Evolutionary conservation across 2,888 invertebrate genomes (phyloP), one percentile per base, ranked within the genome.

Genomic region (Crossocerus cetratus): DNA sequence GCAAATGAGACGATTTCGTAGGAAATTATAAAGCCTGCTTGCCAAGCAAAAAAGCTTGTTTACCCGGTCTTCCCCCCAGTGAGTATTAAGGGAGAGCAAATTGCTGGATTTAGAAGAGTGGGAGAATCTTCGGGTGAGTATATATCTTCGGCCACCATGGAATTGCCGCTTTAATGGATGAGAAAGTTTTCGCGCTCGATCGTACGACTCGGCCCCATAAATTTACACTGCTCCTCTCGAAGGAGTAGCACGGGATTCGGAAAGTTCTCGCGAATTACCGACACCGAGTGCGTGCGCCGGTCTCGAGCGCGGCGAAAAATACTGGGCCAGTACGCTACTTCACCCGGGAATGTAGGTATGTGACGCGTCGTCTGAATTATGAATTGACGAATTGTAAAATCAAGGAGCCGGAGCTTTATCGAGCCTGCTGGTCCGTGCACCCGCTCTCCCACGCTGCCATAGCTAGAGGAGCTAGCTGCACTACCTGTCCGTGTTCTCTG

Each of bases 351-450:
- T n/a, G 74, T 75, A n/a, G 76, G 69, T 65, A 75, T 55, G 54
- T 53, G 61, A 80, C 77, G 70, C 75, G 76, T 67, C 65, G 76
- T 82, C 84, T 83, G 84, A 87, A 87, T 87, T 87, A 87, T 86
- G 85, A 83, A 87, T 86, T 86, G 85, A 86, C 85, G 85, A 87
- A 87, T 86, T 86, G 85, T 86, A 83, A 87, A 86, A 87, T 86
- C 86, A 83, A 79, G 81, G 83, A 49, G 49, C 82, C 76, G 11
- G 32, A 75, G 74, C 76, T 77, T 83, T 85, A 87, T 87, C 80
- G 86, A 87, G 85, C 32, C 85, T 61, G 54, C 78, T 69, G 57
- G 57, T 59, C 44, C 55, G 32, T 5, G 11, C 11, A 69, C 60
- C 11, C 32, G 5, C 8, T 32, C 32, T 11, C 11, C 32, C 8